These are phyloP conservation scores for Porites lutea DNA, from an alignment of 64 coral and sea anemone genomes.

Conservation along the genomic window DNA sequence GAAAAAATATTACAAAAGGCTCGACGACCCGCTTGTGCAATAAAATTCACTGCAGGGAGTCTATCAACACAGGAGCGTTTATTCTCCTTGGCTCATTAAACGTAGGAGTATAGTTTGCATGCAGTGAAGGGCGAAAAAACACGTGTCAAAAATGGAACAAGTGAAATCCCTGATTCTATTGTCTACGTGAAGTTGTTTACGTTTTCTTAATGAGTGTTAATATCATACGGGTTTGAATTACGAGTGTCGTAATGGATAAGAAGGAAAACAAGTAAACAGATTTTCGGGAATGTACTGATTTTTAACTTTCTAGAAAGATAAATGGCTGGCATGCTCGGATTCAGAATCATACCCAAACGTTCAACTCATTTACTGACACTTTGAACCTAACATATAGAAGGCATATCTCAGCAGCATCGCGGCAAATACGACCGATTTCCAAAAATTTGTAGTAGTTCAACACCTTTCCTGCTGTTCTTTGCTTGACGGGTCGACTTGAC, in stretches of 20 bases:
- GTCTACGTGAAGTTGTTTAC: not conserved
- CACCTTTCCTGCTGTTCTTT: too few relatives aligned
- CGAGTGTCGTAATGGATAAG: not conserved
- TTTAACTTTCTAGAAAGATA: too few relatives aligned
- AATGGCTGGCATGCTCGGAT: too few relatives aligned
- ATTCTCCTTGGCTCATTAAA: conserved; percentile 15
- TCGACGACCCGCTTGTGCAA: conserved; percentile 5
- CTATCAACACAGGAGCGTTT: not conserved
- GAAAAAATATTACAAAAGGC: not conserved
- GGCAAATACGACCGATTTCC: too few relatives aligned
- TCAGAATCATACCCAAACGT: too few relatives aligned
- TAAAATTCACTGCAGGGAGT: conserved; percentile 29
- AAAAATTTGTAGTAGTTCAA: too few relatives aligned
- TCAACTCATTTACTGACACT: too few relatives aligned
- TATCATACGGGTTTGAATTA: not conserved
- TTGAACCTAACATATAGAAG: too few relatives aligned
- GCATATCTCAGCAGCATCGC: too few relatives aligned
- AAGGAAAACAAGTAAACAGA: not conserved
- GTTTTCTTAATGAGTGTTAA: conserved; percentile 2
- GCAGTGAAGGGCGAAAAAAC: not conserved
- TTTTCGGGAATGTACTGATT: too few relatives aligned
- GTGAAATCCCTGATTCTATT: not conserved
- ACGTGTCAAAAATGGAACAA: conserved; percentile 25
- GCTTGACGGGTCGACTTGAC: too few relatives aligned
- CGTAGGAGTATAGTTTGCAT: not conserved